Percentiles rank a stretch among this genome's conserved stretches.
phyloP scores from a whole-genome alignment of 1,140 invertebrate genomes.

The Hestina assimilis region DNA sequence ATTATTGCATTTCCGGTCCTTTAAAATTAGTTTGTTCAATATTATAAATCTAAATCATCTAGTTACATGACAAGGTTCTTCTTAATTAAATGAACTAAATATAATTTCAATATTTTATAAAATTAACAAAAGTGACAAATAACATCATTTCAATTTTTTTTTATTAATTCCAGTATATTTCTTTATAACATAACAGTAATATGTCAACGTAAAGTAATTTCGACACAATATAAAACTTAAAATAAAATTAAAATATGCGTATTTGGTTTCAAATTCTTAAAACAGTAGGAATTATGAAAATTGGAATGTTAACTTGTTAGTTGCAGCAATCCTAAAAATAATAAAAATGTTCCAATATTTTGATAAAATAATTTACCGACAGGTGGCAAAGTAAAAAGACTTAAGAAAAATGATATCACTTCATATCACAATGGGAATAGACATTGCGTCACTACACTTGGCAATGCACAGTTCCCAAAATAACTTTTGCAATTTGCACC shows the following conservation, averaged over 20 bases:
- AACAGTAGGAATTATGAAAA: neutral
- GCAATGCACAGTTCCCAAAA: constrained; percentile 7
- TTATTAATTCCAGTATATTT: too few species aligned
- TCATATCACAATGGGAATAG: constrained; percentile 25
- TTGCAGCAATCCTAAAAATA: neutral
- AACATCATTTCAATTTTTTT: too few species aligned
- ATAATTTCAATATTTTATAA: neutral
- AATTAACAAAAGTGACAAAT: constrained; percentile 1
- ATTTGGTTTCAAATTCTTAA: neutral
- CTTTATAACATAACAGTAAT: too few species aligned
- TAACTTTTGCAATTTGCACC: constrained; percentile 13
- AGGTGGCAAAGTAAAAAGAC: constrained; percentile 22
- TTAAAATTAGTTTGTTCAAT: constrained; percentile 8
- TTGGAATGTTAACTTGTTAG: neutral
- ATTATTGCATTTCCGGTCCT: constrained; percentile 16
- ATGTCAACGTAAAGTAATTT: neutral
- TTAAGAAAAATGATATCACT: constrained; percentile 24
- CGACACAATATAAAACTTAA: neutral
- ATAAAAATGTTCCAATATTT: neutral
- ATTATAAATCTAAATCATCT: constrained; percentile 5
- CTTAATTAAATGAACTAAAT: neutral
- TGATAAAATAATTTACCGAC: constrained; percentile 1
- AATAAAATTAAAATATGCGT: neutral
- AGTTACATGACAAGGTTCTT: constrained; percentile 3
- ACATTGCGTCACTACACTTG: constrained; percentile 16